phyloP scores from a whole-genome alignment of 2,113 vertebrate species.

The Phocoena sinus region DNA sequence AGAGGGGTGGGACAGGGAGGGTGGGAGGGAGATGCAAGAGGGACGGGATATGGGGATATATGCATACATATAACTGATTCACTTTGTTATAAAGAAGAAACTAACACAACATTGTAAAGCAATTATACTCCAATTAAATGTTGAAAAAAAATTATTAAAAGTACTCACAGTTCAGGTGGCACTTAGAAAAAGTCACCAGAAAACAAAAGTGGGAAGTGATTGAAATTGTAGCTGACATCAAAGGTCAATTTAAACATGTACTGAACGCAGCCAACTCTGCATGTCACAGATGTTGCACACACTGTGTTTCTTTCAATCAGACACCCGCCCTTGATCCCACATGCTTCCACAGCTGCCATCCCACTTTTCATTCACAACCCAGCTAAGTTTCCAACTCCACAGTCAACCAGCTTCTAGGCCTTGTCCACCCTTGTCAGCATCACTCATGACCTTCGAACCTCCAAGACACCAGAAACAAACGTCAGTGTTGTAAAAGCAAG shows the following conservation, averaged over 20 bases:
- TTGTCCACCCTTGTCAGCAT: not conserved
- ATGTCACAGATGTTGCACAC: not conserved
- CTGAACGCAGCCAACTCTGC: not conserved
- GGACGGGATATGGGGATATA: too few species aligned
- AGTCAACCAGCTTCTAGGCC: not conserved
- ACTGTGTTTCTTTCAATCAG: not conserved
- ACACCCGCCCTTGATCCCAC: not conserved
- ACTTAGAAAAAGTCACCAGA: not conserved
- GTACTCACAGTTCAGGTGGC: not conserved
- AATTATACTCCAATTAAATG: too few species aligned
- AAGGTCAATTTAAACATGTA: not conserved
- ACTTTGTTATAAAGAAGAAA: too few species aligned
- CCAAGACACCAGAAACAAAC: not conserved
- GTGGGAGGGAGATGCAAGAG: too few species aligned
- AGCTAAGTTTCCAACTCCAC: not conserved
- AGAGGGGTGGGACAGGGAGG: too few species aligned
- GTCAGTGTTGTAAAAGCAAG: not conserved
- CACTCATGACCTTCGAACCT: not conserved
- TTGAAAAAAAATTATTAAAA: not conserved
- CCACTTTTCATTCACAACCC: not conserved
- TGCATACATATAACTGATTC: too few species aligned
- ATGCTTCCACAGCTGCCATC: not conserved
- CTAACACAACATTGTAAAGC: too few species aligned
- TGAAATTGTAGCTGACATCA: not conserved
- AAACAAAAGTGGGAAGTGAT: not conserved